Base-by-base conservation (phyloP, 2,888 invertebrate species). In the Allolobophora icterica region DNA sequence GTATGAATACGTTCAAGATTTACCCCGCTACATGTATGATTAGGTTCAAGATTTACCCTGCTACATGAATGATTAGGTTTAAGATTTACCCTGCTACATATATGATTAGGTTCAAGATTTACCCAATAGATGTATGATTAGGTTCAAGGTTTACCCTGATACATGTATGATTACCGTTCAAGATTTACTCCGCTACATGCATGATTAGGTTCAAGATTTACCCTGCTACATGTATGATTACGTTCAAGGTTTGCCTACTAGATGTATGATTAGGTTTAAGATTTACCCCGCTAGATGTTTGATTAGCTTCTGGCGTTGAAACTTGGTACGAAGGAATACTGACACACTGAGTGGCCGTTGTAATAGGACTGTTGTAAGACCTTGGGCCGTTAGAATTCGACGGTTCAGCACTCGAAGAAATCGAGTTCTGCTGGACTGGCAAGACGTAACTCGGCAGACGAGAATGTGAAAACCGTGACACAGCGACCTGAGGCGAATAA, bases 311-410 rank as follows among this genome's bases (percentile, higher is more conserved):
- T 8, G 71, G 71, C 30, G 71, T 8, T 71, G 71, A 71, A n/a
- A 71, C 71, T 71, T 71, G 71, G 71, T 71, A 71, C n/a, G 71
- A 71, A 71, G 71, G 71, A 71, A 71, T 71, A 71, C 71, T 71
- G 71, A 71, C n/a, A 17, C 71, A 71, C n/a, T 30, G 71, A 30
- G 71, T 13, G 71, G n/a, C 71, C n/a, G n/a, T 71, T 1, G 71
- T 71, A 30, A n/a, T n/a, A 71, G 71, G n/a, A n/a, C 71, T n/a
- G n/a, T 71, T 71, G 24, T 52, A 24, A 4, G 52, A 52, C 24
- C 24, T 52, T 24, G 24, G 52, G 24, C 52, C 17, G 71, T n/a
- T 71, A 30, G 71, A 71, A 71, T 30, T 71, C 8, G n/a, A 71
- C 13, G 71, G n/a, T 5, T 71, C 71, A 71, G 52, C 52, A 52